phyloP scores from a whole-genome alignment of 2,797 vertebrate species.

The Melanotaenia pygmaea region DNA sequence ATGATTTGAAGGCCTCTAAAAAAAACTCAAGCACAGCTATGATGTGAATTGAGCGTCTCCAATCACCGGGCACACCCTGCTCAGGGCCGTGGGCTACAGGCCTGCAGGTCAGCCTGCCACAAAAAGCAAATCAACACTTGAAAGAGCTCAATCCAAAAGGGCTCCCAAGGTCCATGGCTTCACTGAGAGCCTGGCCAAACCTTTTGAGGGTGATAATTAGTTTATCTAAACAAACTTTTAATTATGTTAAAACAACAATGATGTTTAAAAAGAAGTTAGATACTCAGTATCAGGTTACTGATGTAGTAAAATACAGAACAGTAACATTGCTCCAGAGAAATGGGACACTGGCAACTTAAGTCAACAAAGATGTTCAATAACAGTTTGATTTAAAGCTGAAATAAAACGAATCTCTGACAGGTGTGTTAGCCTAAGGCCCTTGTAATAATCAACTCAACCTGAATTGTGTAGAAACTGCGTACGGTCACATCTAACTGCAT shows the following conservation, averaged over 20 bases:
- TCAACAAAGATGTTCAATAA: background rate
- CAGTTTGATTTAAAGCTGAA: background rate
- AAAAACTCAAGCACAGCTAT: slow-evolving; percentile 58
- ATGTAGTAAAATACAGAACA: slow-evolving; percentile 16
- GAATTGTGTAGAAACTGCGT: background rate
- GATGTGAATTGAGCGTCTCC: slow-evolving; percentile 72
- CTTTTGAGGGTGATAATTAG: slow-evolving; percentile 69
- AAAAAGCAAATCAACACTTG: slow-evolving; percentile 74
- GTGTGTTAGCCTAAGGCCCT: background rate
- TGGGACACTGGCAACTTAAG: background rate
- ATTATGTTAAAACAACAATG: slow-evolving; percentile 77
- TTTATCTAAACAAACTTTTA: slow-evolving; percentile 78
- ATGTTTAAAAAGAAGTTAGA: slow-evolving; percentile 65
- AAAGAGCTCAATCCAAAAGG: slow-evolving; percentile 50
- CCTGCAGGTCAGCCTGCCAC: slow-evolving; percentile 59
- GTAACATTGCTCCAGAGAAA: background rate
- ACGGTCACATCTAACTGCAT: slow-evolving; percentile 18
- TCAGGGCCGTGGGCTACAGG: slow-evolving; percentile 37
- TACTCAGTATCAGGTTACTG: slow-evolving; percentile 32
- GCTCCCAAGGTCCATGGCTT: slow-evolving; percentile 38
- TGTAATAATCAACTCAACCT: background rate
- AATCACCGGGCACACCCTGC: slow-evolving; percentile 76
- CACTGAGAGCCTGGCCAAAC: slow-evolving; percentile 42
- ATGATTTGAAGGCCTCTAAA: slow-evolving; percentile 67
- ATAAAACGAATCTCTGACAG: background rate